Evolutionary conservation across 2,797 vertebrate genomes (phyloP).

Genomic region (Lepidocolaptes lacrymiger): DNA sequence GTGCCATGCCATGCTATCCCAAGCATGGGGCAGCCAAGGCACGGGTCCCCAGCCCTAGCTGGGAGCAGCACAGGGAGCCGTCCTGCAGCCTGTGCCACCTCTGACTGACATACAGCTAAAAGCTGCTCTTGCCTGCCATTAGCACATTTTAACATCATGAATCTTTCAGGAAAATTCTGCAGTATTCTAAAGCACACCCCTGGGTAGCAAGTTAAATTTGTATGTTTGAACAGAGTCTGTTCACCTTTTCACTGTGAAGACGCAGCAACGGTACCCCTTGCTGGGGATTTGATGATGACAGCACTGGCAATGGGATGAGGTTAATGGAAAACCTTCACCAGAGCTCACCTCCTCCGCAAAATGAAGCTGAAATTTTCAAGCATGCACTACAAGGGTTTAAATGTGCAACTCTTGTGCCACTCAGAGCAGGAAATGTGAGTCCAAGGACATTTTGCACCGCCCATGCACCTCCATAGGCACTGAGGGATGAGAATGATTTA

Average conservation of each 20-base stretch:
- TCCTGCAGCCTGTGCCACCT: not conserved
- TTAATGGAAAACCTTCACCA: constrained; percentile 12
- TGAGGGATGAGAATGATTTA: not conserved
- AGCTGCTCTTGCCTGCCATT: not conserved
- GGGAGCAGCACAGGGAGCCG: not conserved
- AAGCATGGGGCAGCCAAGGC: rapidly evolving
- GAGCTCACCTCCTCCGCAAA: not conserved
- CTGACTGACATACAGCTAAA: rapidly evolving
- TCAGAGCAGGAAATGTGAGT: not conserved
- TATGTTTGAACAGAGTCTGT: not conserved
- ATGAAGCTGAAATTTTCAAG: not conserved
- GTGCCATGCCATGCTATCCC: not conserved
- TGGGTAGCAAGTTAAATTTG: not conserved
- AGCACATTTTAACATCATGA: constrained; percentile 21
- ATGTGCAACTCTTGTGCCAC: not conserved
- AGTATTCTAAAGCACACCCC: not conserved
- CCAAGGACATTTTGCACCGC: not conserved
- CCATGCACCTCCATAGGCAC: rapidly evolving
- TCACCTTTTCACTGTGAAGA: not conserved
- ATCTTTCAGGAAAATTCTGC: constrained; percentile 32
- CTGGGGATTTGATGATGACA: not conserved
- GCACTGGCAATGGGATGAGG: not conserved
- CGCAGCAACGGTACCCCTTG: not conserved
- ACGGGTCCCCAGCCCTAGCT: not conserved
- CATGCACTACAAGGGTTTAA: not conserved